These are phyloP conservation scores for Silurus aristotelis DNA, from an alignment of 2,797 vertebrate species.

Conservation along the genomic window DNA sequence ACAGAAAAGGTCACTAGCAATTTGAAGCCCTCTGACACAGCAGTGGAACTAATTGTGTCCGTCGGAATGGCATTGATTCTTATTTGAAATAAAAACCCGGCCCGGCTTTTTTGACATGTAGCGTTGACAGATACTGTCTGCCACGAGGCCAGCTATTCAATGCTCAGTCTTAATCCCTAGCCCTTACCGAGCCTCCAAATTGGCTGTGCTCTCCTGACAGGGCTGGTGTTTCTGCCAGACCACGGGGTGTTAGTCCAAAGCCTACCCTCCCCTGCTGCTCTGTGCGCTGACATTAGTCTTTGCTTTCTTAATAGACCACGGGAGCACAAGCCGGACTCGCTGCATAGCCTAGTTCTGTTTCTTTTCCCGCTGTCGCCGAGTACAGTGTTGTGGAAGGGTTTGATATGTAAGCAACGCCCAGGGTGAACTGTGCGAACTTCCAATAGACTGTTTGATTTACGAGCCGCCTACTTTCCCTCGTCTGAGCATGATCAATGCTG, in stretches of 20 bases:
- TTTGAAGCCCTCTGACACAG: slow-evolving; percentile 67
- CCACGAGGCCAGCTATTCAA: slow-evolving; percentile 57
- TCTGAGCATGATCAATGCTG: slow-evolving; percentile 30
- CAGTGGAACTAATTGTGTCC: slow-evolving; percentile 74
- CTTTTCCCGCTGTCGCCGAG: slow-evolving; percentile 11
- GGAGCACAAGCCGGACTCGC: slow-evolving; percentile 25
- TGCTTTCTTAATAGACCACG: slow-evolving; percentile 44
- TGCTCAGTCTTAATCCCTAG: slow-evolving; percentile 53
- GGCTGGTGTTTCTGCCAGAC: slow-evolving; percentile 50
- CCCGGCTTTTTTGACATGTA: slow-evolving; percentile 68
- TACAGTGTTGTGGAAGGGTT: slow-evolving; percentile 16
- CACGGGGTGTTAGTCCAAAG: slow-evolving; percentile 48
- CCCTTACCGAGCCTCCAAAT: slow-evolving; percentile 64
- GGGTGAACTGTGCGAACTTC: slow-evolving; percentile 8
- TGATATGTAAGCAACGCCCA: slow-evolving; percentile 31
- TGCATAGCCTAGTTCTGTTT: slow-evolving; percentile 26
- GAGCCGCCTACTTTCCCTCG: slow-evolving; percentile 6
- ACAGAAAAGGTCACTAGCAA: slow-evolving; percentile 67
- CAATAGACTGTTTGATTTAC: slow-evolving; percentile 33
- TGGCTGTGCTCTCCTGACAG: slow-evolving; percentile 63
- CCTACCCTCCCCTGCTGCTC: slow-evolving; percentile 44
- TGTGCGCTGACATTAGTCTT: slow-evolving; percentile 41
- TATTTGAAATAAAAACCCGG: slow-evolving; percentile 71
- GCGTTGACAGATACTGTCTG: slow-evolving; percentile 66
- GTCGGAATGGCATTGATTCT: slow-evolving; percentile 70